These are phyloP conservation scores for Deroptyus accipitrinus DNA, from an alignment of 2,113 vertebrate species.

Conservation along the genomic window DNA sequence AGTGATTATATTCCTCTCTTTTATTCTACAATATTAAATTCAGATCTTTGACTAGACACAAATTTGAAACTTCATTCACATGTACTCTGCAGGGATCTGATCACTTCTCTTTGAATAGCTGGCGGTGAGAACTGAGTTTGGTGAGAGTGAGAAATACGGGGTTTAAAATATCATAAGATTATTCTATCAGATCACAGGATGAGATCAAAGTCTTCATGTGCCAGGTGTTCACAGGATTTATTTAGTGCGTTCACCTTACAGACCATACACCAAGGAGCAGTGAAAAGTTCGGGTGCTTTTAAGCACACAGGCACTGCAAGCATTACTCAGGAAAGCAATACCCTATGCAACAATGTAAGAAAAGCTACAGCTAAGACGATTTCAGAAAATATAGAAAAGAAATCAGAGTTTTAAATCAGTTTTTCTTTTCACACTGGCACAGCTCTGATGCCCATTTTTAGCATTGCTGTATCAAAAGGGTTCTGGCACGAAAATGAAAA, in stretches of 20 bases:
- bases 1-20: constrained; percentile 5
- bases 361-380: background rate
- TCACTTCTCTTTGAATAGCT: constrained; percentile 35
- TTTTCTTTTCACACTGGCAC: background rate
- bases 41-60: constrained; percentile 51
- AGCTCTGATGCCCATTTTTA: background rate
- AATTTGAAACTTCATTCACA: constrained; percentile 56
- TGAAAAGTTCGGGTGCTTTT: background rate
- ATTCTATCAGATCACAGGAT: background rate
- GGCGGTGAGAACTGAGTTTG: constrained; percentile 25
- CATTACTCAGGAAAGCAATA: background rate
- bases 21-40: constrained; percentile 43
- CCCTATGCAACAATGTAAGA: background rate
- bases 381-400: background rate
- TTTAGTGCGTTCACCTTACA: background rate
- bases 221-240: background rate
- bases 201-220: constrained; percentile 3
- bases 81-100: constrained; percentile 26
- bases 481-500: background rate
- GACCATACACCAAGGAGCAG: background rate
- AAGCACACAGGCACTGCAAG: background rate
- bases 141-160: background rate
- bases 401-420: background rate
- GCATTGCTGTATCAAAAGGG: background rate
- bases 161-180: background rate